phyloP scores from a whole-genome alignment of 2,797 vertebrate genomes.

The Alca torda region DNA sequence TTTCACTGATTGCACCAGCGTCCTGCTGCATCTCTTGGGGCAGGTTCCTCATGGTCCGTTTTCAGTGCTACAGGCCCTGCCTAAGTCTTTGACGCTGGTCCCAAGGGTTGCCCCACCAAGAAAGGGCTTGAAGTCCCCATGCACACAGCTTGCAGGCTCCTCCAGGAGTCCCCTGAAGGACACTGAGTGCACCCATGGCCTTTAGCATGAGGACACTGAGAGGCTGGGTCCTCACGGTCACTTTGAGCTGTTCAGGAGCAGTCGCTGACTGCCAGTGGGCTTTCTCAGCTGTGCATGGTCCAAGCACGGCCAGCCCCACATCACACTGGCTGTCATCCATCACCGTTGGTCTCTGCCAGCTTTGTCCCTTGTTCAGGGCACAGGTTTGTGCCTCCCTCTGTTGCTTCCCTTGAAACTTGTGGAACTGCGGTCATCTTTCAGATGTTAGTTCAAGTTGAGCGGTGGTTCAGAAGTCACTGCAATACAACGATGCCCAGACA shows the following conservation, averaged over 20 bases:
- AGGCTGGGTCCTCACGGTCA: rapidly evolving
- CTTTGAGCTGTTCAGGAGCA: background rate
- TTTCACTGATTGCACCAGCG: background rate
- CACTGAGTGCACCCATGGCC: rapidly evolving
- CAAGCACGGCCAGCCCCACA: rapidly evolving
- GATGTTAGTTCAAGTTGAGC: background rate
- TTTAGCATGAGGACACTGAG: rapidly evolving
- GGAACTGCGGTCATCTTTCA: background rate
- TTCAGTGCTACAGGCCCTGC: background rate
- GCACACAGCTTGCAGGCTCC: background rate
- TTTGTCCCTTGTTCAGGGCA: background rate
- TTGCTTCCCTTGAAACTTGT: background rate
- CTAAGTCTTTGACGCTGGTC: background rate
- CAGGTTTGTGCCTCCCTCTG: background rate
- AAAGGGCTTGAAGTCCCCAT: background rate
- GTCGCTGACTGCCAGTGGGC: background rate
- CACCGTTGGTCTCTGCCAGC: background rate
- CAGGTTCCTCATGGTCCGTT: background rate
- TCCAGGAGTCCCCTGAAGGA: background rate
- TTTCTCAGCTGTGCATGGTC: rapidly evolving
- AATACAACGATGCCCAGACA: background rate
- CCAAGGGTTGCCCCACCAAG: too few relatives aligned
- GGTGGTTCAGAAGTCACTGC: background rate
- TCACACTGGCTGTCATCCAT: rapidly evolving
- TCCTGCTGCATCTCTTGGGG: background rate